Base-by-base conservation (phyloP, 2,113 vertebrate genomes). In the Isichthys henryi region DNA sequence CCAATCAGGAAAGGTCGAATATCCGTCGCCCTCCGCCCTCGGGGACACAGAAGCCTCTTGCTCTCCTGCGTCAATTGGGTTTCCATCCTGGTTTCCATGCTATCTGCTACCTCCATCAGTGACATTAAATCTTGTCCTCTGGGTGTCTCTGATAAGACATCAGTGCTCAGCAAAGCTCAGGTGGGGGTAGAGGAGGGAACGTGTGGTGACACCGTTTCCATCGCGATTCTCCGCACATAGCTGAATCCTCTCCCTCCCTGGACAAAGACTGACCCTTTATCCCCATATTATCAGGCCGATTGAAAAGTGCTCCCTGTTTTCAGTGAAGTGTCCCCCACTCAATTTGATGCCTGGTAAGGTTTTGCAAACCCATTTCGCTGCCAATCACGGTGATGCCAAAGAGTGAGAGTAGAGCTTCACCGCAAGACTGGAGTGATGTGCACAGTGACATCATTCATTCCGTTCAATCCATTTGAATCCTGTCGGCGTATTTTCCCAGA, bases 101-200 rank as follows among this genome's bases (percentile, higher is more conserved):
- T 89, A 86, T 90, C 89, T 43, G 27, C 66, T 1, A 21, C 82
- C 45, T 56, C n/a, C 89, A 90, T 90, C 89, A 49, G 84, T 52
- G 84, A 87, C 89, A 70, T 87, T 86, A 87, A 87, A 74, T 86
- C 89, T 87, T 87, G 27, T 39, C 85, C 85, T 87, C 21, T 31
- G 48, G 85, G n/a, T 87, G 85, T 27, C 49, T 53, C 85, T 35
- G 85, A 87, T 87, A 87, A 87, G 85, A 53, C 10, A 82, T 45
- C 77, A 19, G 77, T 45, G 19, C 35, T 43, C 19, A 45, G 39
- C 15, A 45, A 43, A 45, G 39, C 82, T 46, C 39, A 45, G 43
- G 43, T 83, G 35, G 43, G 39, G 80, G 43, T 35, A 8, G 39
- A 43, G 82, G 19, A n/a, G 17, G 77, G 43, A 21, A 15, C 11